A percentile compares a stretch with the other conserved stretches of the same genome.
phyloP scores from a whole-genome alignment of 1,140 invertebrate species.

The Drosophila busckii region DNA sequence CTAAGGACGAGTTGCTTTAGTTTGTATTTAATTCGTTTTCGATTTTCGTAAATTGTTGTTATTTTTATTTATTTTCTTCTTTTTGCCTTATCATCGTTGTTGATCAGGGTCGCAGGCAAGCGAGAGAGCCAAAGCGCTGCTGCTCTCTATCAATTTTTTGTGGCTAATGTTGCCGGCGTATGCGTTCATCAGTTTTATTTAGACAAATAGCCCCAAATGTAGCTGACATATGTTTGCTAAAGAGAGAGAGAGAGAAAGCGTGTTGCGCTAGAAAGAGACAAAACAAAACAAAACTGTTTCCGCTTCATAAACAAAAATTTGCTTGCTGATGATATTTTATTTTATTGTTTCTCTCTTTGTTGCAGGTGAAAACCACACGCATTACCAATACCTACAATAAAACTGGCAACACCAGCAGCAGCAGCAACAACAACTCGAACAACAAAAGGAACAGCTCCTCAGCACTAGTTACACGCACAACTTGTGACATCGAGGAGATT shows the following conservation, averaged over 20 bases:
- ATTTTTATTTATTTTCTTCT: not conserved
- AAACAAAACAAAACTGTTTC: constrained; percentile 59
- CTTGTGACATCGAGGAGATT: constrained; percentile 84
- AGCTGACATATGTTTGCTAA: not conserved
- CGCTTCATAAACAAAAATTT: constrained; percentile 62
- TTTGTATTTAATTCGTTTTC: not conserved
- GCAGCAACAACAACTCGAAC: constrained; percentile 7
- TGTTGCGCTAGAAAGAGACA: too few species aligned
- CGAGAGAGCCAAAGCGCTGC: constrained; percentile 12
- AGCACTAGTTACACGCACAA: constrained; percentile 79
- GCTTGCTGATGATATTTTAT: constrained; percentile 2
- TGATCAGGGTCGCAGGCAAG: constrained; percentile 25
- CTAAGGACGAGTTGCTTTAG: constrained; percentile 39
- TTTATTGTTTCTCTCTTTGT: constrained; percentile 20
- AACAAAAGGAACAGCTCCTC: constrained; percentile 62
- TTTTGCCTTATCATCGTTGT: constrained; percentile 44
- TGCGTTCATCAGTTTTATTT: constrained; percentile 63
- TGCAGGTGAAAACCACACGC: constrained; percentile 80
- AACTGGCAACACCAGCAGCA: constrained; percentile 47
- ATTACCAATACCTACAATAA: constrained; percentile 74
- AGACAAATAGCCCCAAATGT: constrained; percentile 19
- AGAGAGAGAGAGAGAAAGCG: not conserved
- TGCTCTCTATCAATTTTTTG: constrained; percentile 9
- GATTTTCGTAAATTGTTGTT: not conserved
- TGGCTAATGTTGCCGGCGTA: constrained; percentile 40